Base-by-base conservation (phyloP, 1,140 invertebrate species). In the Dendrolimus kikuchii region DNA sequence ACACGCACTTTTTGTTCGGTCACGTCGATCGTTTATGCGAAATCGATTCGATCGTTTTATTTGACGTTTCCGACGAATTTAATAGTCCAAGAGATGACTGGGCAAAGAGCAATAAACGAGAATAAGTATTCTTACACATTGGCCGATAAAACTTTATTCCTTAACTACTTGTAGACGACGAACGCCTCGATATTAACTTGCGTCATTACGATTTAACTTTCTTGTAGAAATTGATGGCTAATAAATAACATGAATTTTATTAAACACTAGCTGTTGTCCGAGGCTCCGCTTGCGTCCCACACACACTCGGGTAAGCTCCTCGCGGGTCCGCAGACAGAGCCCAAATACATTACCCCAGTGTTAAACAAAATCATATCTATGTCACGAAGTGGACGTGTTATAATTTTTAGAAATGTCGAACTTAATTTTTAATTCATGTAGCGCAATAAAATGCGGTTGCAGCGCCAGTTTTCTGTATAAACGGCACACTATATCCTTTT, bases 1-100 rank as follows among this genome's bases (percentile, higher is more conserved):
- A 54, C 59, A 70, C 68, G 71, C 62, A 76, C 71, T 72, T 64
- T 65, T 68, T 62, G 59, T 64, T 63, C 64, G 72, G 75, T 81
- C 81, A 81, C 76, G 79, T 82, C 71, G 73, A 78, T 69, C 74
- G 72, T 86, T 86, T 86, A 86, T 84, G 79, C 69, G 79, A 82
- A 86, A 86, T 86, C 82, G 79, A 86, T 84, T 66, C 68, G 48
- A 65, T 61, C 82, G 71, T 77, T 86, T 86, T 82, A 86, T 84
- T 77, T 74, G 74, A 76, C 81, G 71, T 79, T 68, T 81, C 74
- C 74, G 71, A 62, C 72, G 74, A 81, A 74, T 86, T 84, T 86
- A 84, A 86, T 80, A 68, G 77, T 74, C 64, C 40, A 58, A 65
- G 66, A 77, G 78, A 81, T 76, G 79, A 82, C 79, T 82, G 77